Evolutionary conservation across 2,888 invertebrate species (phyloP).

Genomic region (Agrochola lota): DNA sequence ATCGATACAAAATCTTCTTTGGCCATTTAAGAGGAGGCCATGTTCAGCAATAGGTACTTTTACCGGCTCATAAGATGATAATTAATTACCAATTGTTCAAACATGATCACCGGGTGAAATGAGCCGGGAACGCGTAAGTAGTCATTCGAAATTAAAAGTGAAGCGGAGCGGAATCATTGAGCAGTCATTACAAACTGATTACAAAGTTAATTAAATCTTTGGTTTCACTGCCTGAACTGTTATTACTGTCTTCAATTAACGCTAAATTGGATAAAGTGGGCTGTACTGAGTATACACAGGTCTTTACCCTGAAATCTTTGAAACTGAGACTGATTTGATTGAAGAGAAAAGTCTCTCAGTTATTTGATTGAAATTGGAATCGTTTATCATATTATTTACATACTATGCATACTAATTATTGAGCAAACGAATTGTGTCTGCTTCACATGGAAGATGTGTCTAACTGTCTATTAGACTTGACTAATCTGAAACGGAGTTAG

Average conservation of each 20-base stretch:
- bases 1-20: too few relatives aligned
- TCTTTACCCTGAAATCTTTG: slow-evolving; percentile 41
- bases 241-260: slow-evolving; percentile 61
- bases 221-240: slow-evolving; percentile 57
- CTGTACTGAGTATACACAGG: slow-evolving; percentile 26
- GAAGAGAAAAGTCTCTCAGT: background rate
- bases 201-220: slow-evolving; percentile 63
- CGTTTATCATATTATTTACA: slow-evolving; percentile 12
- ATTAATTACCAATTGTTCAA: slow-evolving; percentile 26
- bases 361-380: slow-evolving; percentile 29
- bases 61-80: slow-evolving; percentile 1
- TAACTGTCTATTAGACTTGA: slow-evolving; percentile 6
- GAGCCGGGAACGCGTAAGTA: slow-evolving; percentile 43
- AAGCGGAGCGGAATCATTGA: slow-evolving; percentile 60
- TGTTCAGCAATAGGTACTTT: background rate
- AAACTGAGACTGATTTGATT: slow-evolving; percentile 1
- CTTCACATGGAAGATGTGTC: background rate
- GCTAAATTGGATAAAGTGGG: slow-evolving; percentile 47
- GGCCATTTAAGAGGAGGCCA: background rate
- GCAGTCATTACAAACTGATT: slow-evolving; percentile 60
- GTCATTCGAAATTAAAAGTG: slow-evolving; percentile 62
- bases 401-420: slow-evolving; percentile 30
- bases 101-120: slow-evolving; percentile 49
- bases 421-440: slow-evolving; percentile 6
- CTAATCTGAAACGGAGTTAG: background rate